Evolutionary conservation across 2,797 vertebrate species (phyloP).

Genomic region (Gallinago nigripennis): DNA sequence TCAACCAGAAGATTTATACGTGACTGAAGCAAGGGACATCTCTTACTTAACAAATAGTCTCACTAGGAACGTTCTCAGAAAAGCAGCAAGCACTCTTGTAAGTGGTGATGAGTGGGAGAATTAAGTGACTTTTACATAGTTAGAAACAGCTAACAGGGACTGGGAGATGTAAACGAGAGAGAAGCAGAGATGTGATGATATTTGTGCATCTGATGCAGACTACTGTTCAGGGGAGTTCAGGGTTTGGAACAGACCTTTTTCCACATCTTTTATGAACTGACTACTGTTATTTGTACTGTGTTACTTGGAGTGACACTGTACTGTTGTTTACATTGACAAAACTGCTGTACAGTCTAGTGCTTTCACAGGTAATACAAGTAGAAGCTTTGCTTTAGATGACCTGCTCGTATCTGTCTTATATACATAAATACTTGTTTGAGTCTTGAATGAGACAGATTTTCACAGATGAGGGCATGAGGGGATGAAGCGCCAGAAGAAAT

Average conservation of each 20-base stretch:
- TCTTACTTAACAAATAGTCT: neutral
- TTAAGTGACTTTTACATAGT: neutral
- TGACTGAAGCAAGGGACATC: neutral
- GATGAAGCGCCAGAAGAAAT: fast-evolving
- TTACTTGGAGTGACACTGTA: neutral
- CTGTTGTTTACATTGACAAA: neutral
- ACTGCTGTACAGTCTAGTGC: neutral
- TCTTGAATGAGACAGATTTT: neutral
- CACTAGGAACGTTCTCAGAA: neutral
- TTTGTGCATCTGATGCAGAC: neutral
- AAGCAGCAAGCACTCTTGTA: neutral
- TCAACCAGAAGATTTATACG: neutral
- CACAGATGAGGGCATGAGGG: neutral
- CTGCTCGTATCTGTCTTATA: neutral
- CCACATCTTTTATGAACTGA: neutral
- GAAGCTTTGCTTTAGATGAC: neutral
- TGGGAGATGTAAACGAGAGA: neutral
- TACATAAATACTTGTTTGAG: neutral
- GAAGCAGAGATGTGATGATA: neutral
- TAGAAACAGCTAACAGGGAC: neutral
- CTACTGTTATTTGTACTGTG: neutral
- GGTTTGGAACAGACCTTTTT: neutral
- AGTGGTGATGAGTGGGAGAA: neutral
- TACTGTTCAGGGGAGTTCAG: neutral
- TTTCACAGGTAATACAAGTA: neutral